Evolutionary conservation across 2,797 vertebrate species (phyloP), one percentile per base, ranked within the genome.

Genomic region (Salarias fasciatus): DNA sequence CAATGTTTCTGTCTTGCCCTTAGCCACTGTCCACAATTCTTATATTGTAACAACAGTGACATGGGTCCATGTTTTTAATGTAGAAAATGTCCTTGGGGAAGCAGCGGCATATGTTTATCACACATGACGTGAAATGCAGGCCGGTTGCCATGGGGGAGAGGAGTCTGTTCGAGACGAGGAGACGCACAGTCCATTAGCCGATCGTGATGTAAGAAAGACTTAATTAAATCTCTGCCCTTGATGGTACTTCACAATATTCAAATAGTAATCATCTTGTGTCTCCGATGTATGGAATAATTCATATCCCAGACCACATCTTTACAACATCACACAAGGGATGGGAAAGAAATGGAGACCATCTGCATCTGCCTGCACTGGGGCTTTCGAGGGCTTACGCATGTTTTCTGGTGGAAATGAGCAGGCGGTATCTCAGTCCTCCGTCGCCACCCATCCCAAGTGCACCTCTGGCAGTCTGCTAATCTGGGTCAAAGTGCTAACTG

Each of bases 401-500:
- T 75, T 77, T 80, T 79, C 50, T 53, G 57, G 72, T 70, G 68
- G 72, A 86, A 84, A 73, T 30, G 46, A 69, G 42, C 64, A 54
- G 75, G 40, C 64, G 5, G 48, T 68, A 80, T 85, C 50, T 0
- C 54, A 49, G 75, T 66, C 36, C 61, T 88, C 69, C 73, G 72
- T 80, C 53, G 75, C 77, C 60, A 61, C 53, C 61, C 46, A 72
- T 88, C 74, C 80, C 79, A 48, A 74, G 82, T 74, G 86, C 59
- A 76, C 75, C 66, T 56, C 75, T 79, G 74, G 77, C 78, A 56
- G 69, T 73, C 71, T 40, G 64, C 75, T 92, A 90, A 92, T 93
- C 88, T 91, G 87, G 92, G 91, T 90, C 92, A 91, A 75, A 90
- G 89, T 83, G 82, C 77, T 88, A 92, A 92, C 82, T 75, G 83